Evolutionary conservation across 2,113 vertebrate species (phyloP).

Genomic region (Spea bombifrons): DNA sequence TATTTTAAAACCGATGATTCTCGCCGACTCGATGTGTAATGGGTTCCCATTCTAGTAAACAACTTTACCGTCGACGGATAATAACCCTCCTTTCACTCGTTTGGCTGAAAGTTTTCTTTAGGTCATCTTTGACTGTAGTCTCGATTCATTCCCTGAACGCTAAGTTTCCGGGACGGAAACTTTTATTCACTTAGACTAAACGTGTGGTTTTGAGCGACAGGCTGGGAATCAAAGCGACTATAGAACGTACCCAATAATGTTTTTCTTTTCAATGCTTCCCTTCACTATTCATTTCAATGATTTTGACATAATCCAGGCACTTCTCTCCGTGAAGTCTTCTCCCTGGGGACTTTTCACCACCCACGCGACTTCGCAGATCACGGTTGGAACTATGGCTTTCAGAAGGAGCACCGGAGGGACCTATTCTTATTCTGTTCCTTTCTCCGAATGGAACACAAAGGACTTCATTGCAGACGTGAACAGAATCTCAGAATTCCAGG

Average conservation of each 20-base stretch:
- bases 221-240: not conserved
- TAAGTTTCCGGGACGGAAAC: slow-evolving; percentile 31
- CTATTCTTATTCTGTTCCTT: slow-evolving; percentile 16
- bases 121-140: slow-evolving; percentile 21
- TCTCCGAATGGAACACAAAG: slow-evolving; percentile 16
- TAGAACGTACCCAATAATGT: slow-evolving; percentile 29
- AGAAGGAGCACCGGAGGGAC: slow-evolving; percentile 17
- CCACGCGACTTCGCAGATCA: slow-evolving; percentile 41
- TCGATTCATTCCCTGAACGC: slow-evolving; percentile 20
- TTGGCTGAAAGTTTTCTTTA: not conserved
- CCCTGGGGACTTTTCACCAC: slow-evolving; percentile 33
- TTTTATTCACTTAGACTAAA: slow-evolving; percentile 35
- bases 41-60: not conserved
- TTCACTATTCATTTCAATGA: slow-evolving; percentile 31
- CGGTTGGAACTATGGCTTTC: slow-evolving; percentile 19
- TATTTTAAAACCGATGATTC: not conserved
- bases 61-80: not conserved
- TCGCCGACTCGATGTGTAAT: not conserved
- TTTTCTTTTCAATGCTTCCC: slow-evolving; percentile 30
- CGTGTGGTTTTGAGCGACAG: slow-evolving; percentile 33
- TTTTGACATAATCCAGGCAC: slow-evolving; percentile 35
- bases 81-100: not conserved
- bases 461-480: slow-evolving; percentile 23
- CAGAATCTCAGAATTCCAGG: not conserved
- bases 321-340: slow-evolving; percentile 25